A percentile compares a stretch with the other conserved stretches of the same genome.
These are phyloP conservation scores for Orestias chungarensis DNA, from an alignment of 2,797 vertebrate genomes.

Conservation along the genomic window DNA sequence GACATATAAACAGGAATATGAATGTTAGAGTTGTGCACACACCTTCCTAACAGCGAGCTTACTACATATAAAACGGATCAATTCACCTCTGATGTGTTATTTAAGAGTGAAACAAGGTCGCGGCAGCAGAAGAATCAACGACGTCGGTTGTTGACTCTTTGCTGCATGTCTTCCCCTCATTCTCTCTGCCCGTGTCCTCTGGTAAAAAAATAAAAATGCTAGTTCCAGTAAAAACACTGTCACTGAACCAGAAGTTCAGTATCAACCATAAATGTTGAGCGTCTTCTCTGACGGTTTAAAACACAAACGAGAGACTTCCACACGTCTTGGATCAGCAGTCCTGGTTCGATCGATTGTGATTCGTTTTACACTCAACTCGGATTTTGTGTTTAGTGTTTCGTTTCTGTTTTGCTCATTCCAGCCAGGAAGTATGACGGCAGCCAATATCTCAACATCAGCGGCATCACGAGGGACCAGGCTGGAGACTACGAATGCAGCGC, in stretches of 20 bases:
- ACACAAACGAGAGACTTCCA: constrained; percentile 31
- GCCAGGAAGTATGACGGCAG: constrained; percentile 94
- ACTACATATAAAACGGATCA: too few relatives aligned
- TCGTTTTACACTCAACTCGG: constrained; percentile 35
- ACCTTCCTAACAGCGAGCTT: too few relatives aligned
- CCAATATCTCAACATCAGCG: constrained; percentile 96
- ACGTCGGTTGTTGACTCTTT: too few relatives aligned
- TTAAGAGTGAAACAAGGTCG: constrained; percentile 46
- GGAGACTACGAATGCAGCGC: constrained; percentile 97
- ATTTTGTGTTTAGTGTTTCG: constrained; percentile 52
- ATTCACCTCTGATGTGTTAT: constrained; percentile 51
- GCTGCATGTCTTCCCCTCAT: too few relatives aligned
- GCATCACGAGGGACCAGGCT: constrained; percentile 94
- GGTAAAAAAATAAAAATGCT: too few relatives aligned
- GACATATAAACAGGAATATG: too few relatives aligned
- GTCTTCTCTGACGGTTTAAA: constrained; percentile 30
- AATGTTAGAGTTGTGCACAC: too few relatives aligned
- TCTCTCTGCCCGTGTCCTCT: too few relatives aligned
- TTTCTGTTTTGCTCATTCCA: constrained; percentile 73
- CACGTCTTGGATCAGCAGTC: constrained; percentile 14
- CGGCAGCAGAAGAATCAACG: too few relatives aligned
- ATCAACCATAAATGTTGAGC: constrained; percentile 24
- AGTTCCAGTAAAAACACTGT: too few relatives aligned
- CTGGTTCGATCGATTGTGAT: neutral
- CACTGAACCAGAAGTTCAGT: constrained; percentile 47